Conservation (phyloP, 1,140 invertebrate genomes). For the Anthonomus grandis region DNA sequence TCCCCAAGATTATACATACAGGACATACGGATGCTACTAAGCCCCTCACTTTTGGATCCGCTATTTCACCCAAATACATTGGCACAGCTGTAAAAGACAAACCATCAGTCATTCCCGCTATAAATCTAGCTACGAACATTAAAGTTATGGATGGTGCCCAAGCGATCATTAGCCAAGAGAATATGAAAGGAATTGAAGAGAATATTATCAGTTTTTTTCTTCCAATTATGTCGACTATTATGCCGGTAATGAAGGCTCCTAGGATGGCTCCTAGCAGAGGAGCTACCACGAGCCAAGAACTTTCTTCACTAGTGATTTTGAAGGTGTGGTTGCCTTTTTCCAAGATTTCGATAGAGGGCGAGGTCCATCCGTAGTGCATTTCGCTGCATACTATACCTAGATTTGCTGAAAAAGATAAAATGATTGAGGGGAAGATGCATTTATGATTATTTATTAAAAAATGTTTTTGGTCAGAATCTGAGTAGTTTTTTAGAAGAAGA, state of each 20-base stretch:
- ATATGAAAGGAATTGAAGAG: constrained; percentile 55
- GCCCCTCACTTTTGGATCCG: constrained; percentile 65
- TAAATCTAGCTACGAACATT: constrained; percentile 46
- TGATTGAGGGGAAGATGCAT: not conserved
- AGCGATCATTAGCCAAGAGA: constrained; percentile 64
- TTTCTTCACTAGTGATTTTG: constrained; percentile 40
- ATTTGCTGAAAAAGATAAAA: constrained; percentile 18
- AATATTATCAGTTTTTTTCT: constrained; percentile 59
- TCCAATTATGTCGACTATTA: constrained; percentile 59
- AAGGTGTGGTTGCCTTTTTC: constrained; percentile 39
- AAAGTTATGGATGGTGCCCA: constrained; percentile 49
- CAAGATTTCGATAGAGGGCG: constrained; percentile 34
- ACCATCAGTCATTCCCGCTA: constrained; percentile 63
- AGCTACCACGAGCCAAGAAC: constrained; percentile 61
- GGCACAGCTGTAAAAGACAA: constrained; percentile 61
- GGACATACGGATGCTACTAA: constrained; percentile 44
- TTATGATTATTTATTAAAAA: not conserved
- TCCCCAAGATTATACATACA: constrained; percentile 53
- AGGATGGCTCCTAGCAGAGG: constrained; percentile 59
- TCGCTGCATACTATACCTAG: constrained; percentile 37
- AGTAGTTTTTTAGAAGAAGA: not conserved
- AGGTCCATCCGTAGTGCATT: constrained; percentile 43
- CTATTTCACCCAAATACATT: constrained; percentile 63
- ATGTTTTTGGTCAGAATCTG: not conserved
- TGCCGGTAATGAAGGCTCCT: constrained; percentile 54